Conservation (phyloP, 2,888 invertebrate species). For the Scaptomyza caliginosa region DNA sequence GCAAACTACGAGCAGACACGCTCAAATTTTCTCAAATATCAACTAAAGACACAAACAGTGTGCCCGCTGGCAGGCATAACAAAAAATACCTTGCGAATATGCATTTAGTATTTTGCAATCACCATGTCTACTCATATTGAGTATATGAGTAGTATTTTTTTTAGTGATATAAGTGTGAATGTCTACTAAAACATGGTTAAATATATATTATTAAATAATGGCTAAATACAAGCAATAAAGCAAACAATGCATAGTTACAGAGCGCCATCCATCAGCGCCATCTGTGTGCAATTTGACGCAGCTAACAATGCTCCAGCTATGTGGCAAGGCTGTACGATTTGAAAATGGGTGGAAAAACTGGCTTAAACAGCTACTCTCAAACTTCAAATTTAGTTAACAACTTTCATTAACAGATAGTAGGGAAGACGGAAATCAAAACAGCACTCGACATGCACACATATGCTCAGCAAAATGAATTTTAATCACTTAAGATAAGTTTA, state of each 20-base stretch:
- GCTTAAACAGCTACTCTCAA: background rate
- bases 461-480: background rate
- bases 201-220: too few relatives aligned
- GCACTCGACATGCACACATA: background rate
- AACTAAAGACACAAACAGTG: conserved; percentile 41
- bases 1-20: conserved; percentile 43
- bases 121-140: conserved; percentile 1
- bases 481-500: background rate
- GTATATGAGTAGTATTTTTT: too few relatives aligned
- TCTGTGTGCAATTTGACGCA: conserved; percentile 1
- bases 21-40: conserved; percentile 58
- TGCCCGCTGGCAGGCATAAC: conserved; percentile 10
- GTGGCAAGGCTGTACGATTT: background rate
- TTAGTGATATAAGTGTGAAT: too few relatives aligned
- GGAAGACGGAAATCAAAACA: background rate
- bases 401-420: too few relatives aligned
- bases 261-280: too few relatives aligned
- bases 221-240: too few relatives aligned
- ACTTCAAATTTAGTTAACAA: too few relatives aligned
- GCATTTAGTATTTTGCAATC: conserved; percentile 30
- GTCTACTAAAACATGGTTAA: too few relatives aligned
- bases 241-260: too few relatives aligned
- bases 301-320: background rate
- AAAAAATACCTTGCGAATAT: conserved; percentile 5
- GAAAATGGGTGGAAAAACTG: background rate